Evolutionary conservation across 2,888 invertebrate species (phyloP), one percentile per base, ranked within the genome.

Genomic region (Pimpla rufipes): DNA sequence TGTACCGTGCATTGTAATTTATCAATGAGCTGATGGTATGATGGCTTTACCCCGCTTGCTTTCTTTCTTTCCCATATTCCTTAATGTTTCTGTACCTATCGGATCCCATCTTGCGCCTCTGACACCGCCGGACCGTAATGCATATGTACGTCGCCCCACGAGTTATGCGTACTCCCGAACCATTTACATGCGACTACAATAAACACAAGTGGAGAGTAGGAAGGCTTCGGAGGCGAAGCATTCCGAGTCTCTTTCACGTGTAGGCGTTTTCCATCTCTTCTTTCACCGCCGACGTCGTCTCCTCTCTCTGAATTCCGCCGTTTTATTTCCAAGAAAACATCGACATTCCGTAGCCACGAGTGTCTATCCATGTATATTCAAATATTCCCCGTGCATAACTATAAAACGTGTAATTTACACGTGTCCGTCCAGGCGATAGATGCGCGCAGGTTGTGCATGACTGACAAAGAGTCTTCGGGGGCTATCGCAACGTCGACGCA

Each of bases 191-290:
- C 76, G 55, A 29, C 18, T 70, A 73, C 45, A 62, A 59, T 29
- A 45, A 66, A 66, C 66, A 66, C 45, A 18, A 42, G 42, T 23
- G 10, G 13, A 45, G 59, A 57, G 59, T 76, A 83, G 59, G 79
- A 79, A 76, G 75, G 52, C 71, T 79, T 45, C 35, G 68, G 18
- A 52, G 45, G 37, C 68, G 57, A 71, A n/a, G 62, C 57, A 29
- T 35, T 29, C 42, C 64, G 23, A 42, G 68, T 55, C 45, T 76
- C 79, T 47, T 83, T 68, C 62, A 76, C 75, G 84, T 64, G 84
- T 81, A 79, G 84, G 84, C 84, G 81, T 84, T 81, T 78, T 79
- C 64, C 59, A 42, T 55, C 68, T 68, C 62, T 52, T 42, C 50
- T 42, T 62, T 52, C 55, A 18, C 37, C 55, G 50, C 29, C 57